These are phyloP conservation scores for Archips crataeganus DNA, from an alignment of 2,888 invertebrate genomes.

Conservation along the genomic window DNA sequence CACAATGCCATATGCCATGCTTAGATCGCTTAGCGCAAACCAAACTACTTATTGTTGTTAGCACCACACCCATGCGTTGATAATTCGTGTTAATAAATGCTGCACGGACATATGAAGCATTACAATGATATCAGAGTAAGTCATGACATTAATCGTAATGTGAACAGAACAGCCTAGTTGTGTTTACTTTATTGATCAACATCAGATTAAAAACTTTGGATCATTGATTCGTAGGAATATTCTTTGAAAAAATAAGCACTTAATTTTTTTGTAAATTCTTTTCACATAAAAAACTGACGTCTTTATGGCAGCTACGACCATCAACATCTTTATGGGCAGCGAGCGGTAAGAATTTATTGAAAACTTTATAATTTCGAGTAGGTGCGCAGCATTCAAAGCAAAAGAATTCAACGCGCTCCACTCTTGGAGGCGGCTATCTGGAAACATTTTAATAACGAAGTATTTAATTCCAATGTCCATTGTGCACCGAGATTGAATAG, in stretches of 20 bases:
- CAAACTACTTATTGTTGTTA: constrained; percentile 37
- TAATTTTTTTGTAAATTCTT: neutral
- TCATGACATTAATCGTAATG: neutral
- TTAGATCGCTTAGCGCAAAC: constrained; percentile 43
- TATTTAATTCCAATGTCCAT: constrained; percentile 35
- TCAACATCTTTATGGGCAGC: neutral
- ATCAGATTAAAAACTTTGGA: neutral
- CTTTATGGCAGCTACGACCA: neutral
- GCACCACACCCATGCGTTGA: constrained; percentile 37
- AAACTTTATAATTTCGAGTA: constrained; percentile 4
- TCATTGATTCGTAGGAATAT: neutral
- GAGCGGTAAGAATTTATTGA: constrained; percentile 12
- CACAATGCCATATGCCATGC: constrained; percentile 47
- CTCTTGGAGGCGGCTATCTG: neutral
- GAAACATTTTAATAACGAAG: constrained; percentile 16
- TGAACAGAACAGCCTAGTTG: neutral
- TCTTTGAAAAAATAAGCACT: neutral
- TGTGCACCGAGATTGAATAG: constrained; percentile 33
- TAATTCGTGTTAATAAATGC: constrained; percentile 30
- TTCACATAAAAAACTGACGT: neutral
- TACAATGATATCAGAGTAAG: neutral
- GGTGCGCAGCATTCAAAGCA: constrained; percentile 6
- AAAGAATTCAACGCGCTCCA: constrained; percentile 32
- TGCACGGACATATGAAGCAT: neutral
- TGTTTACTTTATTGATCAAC: neutral